phyloP scores from a whole-genome alignment of 2,888 invertebrate genomes.

The Willowsia nigromaculata region DNA sequence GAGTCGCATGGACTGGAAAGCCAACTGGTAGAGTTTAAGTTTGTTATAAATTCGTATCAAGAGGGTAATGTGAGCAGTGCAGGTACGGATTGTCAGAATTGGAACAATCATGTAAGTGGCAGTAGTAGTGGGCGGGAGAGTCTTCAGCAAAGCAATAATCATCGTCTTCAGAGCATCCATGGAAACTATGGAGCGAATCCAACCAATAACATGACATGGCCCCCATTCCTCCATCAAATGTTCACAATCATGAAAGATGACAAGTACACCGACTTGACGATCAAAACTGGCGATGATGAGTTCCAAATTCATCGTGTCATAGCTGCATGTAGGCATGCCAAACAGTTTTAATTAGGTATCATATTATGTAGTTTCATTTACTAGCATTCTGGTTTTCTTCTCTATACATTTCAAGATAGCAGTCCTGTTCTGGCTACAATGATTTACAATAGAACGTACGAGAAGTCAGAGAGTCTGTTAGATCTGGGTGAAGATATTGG shows the following conservation, averaged over 20 bases:
- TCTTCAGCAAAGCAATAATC: not conserved
- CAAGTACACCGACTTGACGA: slow-evolving; percentile 71
- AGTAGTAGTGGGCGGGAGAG: not conserved
- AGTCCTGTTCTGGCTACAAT: slow-evolving; percentile 74
- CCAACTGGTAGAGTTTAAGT: slow-evolving; percentile 64
- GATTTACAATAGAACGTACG: slow-evolving; percentile 73
- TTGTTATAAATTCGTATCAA: slow-evolving; percentile 69
- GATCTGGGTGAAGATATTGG: slow-evolving; percentile 74
- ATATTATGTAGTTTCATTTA: too few species aligned
- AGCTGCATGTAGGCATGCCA: slow-evolving; percentile 72
- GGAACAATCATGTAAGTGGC: not conserved
- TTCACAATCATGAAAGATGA: slow-evolving; percentile 72
- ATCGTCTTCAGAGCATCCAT: not conserved
- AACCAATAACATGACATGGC: slow-evolving; percentile 42
- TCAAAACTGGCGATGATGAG: slow-evolving; percentile 77
- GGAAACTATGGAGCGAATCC: slow-evolving; percentile 31
- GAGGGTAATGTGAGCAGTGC: slow-evolving; percentile 16
- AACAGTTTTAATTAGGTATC: too few species aligned
- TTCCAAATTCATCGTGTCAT: slow-evolving; percentile 75
- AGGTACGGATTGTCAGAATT: slow-evolving; percentile 41
- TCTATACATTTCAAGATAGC: too few species aligned
- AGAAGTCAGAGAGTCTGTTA: slow-evolving; percentile 73
- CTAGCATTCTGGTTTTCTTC: too few species aligned
- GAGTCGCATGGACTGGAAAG: slow-evolving; percentile 55
- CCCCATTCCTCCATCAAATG: slow-evolving; percentile 70